Evolutionary conservation across 2,113 vertebrate species (phyloP).

Genomic region (Caretta caretta): DNA sequence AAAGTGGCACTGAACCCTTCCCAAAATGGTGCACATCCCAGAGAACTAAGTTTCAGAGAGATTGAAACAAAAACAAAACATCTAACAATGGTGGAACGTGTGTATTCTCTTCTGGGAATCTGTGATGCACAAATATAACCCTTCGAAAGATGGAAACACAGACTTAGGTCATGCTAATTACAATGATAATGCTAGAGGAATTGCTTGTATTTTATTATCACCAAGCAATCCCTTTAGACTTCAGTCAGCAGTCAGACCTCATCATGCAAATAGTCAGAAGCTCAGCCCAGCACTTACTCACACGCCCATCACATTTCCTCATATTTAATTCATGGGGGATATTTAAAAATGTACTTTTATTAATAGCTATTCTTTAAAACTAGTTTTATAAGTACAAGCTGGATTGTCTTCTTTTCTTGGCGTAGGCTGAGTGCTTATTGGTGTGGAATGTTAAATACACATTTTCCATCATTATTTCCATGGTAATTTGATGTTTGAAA

Average conservation of each 20-base stretch:
- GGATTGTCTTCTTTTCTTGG: accelerated
- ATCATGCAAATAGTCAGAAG: neutral
- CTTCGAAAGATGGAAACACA: neutral
- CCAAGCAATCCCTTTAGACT: neutral
- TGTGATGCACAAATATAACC: accelerated
- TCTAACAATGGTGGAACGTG: neutral
- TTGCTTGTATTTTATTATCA: neutral
- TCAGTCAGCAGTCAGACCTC: neutral
- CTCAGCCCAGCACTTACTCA: neutral
- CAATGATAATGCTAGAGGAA: neutral
- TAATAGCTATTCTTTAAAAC: neutral
- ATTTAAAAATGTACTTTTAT: neutral
- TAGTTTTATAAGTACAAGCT: neutral
- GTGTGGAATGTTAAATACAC: neutral
- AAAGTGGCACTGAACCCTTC: neutral
- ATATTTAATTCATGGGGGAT: accelerated
- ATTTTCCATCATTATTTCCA: neutral
- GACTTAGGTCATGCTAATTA: neutral
- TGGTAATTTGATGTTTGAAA: neutral
- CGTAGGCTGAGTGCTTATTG: accelerated
- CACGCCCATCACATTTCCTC: accelerated
- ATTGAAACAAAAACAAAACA: neutral
- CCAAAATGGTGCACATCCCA: too few species aligned
- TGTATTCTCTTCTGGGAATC: neutral
- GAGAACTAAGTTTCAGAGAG: accelerated